Evolutionary conservation across 2,888 invertebrate genomes (phyloP).

Genomic region (Spodoptera littoralis): DNA sequence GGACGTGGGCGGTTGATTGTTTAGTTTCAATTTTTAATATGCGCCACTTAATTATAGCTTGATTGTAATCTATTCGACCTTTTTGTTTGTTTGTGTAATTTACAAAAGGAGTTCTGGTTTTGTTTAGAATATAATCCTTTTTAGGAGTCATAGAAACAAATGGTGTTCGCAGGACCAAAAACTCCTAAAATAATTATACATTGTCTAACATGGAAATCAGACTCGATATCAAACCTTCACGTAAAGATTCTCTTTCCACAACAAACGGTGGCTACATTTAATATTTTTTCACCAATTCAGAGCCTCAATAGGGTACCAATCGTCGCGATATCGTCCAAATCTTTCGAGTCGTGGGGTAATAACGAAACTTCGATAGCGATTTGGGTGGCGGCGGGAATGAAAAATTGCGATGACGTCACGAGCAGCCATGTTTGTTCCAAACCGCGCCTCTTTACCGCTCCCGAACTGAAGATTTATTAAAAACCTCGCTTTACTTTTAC

Average conservation of each 20-base stretch:
- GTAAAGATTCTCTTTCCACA: too few species aligned
- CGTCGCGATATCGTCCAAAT: conserved; percentile 24
- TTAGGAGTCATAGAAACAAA: too few species aligned
- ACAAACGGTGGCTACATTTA: not conserved
- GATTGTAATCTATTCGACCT: too few species aligned
- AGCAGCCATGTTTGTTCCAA: conserved; percentile 36
- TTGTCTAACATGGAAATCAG: too few species aligned
- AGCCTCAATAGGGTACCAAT: conserved; percentile 17
- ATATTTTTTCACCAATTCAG: conserved; percentile 35
- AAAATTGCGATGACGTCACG: conserved; percentile 54
- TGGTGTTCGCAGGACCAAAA: too few species aligned
- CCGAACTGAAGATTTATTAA: conserved; percentile 41
- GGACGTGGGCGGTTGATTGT: conserved; percentile 13
- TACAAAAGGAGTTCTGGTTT: too few species aligned
- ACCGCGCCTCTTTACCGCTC: conserved; percentile 40
- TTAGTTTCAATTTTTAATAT: conserved; percentile 9
- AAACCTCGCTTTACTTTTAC: conserved; percentile 6
- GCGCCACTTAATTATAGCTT: not conserved
- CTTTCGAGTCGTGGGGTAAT: conserved; percentile 28
- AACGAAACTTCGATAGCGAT: conserved; percentile 44
- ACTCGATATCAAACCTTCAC: too few species aligned
- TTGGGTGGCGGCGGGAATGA: conserved; percentile 49
- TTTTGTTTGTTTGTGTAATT: too few species aligned
- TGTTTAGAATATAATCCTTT: too few species aligned
- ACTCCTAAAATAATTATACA: too few species aligned